A percentile compares a stretch with the other conserved stretches of the same genome.
phyloP scores from a whole-genome alignment of 53 echinoderm and acorn worm genomes.

The Mesocentrotus franciscanus region DNA sequence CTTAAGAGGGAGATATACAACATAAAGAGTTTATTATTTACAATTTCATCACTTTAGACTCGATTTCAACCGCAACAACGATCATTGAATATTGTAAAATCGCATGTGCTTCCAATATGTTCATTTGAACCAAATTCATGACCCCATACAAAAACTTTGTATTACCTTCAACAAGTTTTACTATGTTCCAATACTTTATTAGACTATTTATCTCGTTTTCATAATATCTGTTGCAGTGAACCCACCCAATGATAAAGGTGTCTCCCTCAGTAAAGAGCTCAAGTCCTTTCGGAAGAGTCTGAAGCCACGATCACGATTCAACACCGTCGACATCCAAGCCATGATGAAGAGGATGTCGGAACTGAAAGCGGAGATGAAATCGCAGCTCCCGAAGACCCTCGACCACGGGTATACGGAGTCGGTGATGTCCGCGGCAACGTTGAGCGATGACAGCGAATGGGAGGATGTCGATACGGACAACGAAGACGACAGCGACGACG shows the following conservation, averaged over 20 bases:
- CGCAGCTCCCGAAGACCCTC: constrained; percentile 56
- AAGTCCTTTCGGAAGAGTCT: constrained; percentile 77
- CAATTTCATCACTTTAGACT: too few relatives aligned
- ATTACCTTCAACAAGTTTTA: too few relatives aligned
- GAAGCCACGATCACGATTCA: constrained; percentile 78
- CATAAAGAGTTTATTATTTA: too few relatives aligned
- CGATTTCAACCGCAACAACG: too few relatives aligned
- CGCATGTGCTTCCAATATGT: too few relatives aligned
- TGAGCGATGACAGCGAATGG: background rate
- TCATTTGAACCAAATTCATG: too few relatives aligned
- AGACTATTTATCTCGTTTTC: background rate
- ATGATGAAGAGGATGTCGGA: constrained; percentile 72
- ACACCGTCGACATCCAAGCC: constrained; percentile 73
- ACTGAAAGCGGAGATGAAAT: constrained; percentile 71
- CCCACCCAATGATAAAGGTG: constrained; percentile 25
- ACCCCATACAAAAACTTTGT: too few relatives aligned
- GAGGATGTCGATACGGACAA: constrained; percentile 12
- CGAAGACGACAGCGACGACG: background rate
- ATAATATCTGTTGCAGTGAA: background rate
- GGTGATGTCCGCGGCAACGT: background rate
- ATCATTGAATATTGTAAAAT: too few relatives aligned
- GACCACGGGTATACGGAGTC: constrained; percentile 9
- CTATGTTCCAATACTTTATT: too few relatives aligned
- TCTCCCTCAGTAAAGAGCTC: constrained; percentile 77
- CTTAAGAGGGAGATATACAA: too few relatives aligned